Evolutionary conservation across 2,113 vertebrate species (phyloP), one percentile per base, ranked within the genome.

Genomic region (Odocoileus hemionus): DNA sequence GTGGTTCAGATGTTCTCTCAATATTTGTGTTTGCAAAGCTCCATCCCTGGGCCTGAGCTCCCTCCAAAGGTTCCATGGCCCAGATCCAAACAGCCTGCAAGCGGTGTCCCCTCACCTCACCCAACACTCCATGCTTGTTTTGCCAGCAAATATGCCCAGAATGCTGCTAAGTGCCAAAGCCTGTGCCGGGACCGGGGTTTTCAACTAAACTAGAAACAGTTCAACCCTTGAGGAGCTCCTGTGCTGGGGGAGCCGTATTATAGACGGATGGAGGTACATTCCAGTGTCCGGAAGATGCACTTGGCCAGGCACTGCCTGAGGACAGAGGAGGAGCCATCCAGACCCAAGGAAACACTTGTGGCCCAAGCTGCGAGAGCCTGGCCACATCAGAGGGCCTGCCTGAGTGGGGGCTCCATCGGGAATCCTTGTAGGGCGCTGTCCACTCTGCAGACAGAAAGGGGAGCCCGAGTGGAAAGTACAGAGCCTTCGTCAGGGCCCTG

Each of bases 151-250:
- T 94, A 58, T 47, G 76, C 70, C 19, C n/a, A 64, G 39, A 83
- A 70, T 79, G 83, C 21, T 23, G 25, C 30, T 21, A 52, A 58
- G 47, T 57, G 89, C 78, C 83, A 95, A 88, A 50, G 28, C 47
- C 25, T 30, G 78, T n/a, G 64, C 36, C 1, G 17, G 50, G 74
- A n/a, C 21, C n/a, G 2, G 1, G 3, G 13, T 52, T 43, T 80
- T 79, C 82, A 87, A 76, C 91, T 95, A 50, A 60, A 52, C 95
- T 55, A 87, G 80, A 92, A 86, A 97, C 12, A 94, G 61, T 57
- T 33, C 45, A 43, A 13, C 28, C 47, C 43, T 55, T 50, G 55
- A 70, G 43, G 58, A 58, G 70, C 28, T 16, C 33, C 39, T 25
- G 26, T 89, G 55, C 28, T 30, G 6, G 30, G 23, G 28, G 10